Percentiles rank a stretch among this genome's conserved stretches.
These are phyloP conservation scores for Nezara viridula DNA, from an alignment of 2,888 invertebrate genomes.

Conservation along the genomic window DNA sequence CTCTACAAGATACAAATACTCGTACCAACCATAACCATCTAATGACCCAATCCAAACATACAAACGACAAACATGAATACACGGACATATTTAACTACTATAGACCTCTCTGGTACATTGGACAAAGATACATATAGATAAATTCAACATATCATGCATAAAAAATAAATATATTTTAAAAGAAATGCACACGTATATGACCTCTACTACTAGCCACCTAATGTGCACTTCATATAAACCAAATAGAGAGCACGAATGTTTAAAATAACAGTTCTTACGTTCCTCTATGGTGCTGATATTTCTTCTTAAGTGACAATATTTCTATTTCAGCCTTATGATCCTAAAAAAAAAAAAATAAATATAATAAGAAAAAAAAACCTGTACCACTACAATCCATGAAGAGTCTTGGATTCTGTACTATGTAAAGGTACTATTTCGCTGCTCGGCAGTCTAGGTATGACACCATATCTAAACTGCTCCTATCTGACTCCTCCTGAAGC, in stretches of 20 bases:
- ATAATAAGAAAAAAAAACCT: too few species aligned
- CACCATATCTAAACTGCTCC: too few species aligned
- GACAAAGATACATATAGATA: not conserved
- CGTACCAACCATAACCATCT: not conserved
- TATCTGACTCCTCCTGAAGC: too few species aligned
- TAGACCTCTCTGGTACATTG: not conserved
- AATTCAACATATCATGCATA: not conserved
- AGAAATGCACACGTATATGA: not conserved
- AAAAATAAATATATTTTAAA: constrained; percentile 11
- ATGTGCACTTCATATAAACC: not conserved
- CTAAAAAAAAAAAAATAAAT: not conserved
- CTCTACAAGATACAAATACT: not conserved
- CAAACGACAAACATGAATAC: not conserved
- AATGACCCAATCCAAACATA: not conserved
- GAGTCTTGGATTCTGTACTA: too few species aligned
- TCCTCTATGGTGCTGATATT: constrained; percentile 57
- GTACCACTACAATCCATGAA: too few species aligned
- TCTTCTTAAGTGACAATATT: constrained; percentile 45
- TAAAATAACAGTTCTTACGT: not conserved
- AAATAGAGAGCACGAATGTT: not conserved
- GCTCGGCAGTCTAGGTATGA: too few species aligned
- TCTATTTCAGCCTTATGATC: constrained; percentile 58
- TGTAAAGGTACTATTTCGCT: too few species aligned
- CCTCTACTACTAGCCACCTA: not conserved
- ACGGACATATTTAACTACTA: not conserved